Evolutionary conservation across 2,113 vertebrate genomes (phyloP).

Genomic region (Apodemus sylvaticus): DNA sequence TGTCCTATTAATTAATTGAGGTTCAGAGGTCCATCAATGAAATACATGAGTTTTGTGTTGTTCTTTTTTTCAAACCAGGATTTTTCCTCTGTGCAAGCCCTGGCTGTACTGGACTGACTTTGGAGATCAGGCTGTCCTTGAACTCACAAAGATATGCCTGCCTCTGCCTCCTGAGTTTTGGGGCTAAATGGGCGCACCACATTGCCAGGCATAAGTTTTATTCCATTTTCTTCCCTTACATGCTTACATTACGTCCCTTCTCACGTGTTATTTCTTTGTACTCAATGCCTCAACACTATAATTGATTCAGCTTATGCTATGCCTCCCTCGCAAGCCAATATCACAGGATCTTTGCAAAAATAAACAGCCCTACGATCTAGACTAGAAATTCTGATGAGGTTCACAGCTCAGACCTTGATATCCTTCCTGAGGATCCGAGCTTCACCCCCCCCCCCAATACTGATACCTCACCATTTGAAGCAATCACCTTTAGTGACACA

Average conservation of each 20-base stretch:
- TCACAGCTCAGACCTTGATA: neutral
- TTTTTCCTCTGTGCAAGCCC: too few species aligned
- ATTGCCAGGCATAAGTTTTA: too few species aligned
- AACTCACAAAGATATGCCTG: too few species aligned
- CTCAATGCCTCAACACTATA: neutral
- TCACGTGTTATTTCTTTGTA: neutral
- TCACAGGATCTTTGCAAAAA: neutral
- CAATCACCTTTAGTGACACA: too few species aligned
- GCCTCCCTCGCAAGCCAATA: neutral
- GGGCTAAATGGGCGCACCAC: too few species aligned
- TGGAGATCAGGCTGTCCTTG: too few species aligned
- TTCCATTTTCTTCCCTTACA: neutral
- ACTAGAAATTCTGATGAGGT: neutral
- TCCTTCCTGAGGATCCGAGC: neutral
- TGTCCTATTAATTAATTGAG: neutral
- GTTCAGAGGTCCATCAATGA: neutral
- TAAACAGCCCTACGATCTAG: neutral
- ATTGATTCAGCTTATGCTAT: too few species aligned
- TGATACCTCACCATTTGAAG: neutral
- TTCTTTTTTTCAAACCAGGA: too few species aligned
- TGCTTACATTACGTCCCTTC: neutral
- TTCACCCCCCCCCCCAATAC: neutral
- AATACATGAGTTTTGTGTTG: neutral
- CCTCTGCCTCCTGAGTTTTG: too few species aligned
- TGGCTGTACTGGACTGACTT: too few species aligned